phyloP scores from a whole-genome alignment of 2,113 vertebrate species.

The Hymenochirus boettgeri region DNA sequence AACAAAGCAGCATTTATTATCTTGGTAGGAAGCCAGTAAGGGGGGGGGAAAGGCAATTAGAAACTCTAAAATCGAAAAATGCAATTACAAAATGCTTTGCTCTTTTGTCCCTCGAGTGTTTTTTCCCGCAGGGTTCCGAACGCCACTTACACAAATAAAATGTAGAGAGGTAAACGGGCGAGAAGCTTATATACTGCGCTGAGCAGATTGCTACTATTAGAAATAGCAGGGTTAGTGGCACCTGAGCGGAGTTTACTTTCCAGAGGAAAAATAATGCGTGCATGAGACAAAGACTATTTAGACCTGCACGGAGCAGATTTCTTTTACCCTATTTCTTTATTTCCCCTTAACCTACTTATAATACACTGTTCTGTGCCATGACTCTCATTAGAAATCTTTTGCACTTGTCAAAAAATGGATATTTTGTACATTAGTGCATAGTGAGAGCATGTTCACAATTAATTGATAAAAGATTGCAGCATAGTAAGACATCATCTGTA shows the following conservation, averaged over 20 bases:
- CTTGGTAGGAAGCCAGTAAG: slow-evolving; percentile 24
- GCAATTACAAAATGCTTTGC: slow-evolving; percentile 27
- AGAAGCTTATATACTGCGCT: slow-evolving; percentile 23
- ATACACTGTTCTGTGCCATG: too few relatives aligned
- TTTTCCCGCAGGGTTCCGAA: background rate
- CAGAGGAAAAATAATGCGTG: background rate
- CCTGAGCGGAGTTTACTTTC: slow-evolving; percentile 11
- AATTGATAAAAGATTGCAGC: too few relatives aligned
- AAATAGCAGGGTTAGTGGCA: slow-evolving; percentile 16
- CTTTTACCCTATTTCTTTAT: background rate
- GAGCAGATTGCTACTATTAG: slow-evolving; percentile 26
- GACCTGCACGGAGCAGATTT: background rate
- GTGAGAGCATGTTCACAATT: too few relatives aligned
- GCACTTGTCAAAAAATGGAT: too few relatives aligned
- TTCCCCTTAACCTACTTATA: too few relatives aligned
- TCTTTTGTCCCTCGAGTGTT: slow-evolving; percentile 36
- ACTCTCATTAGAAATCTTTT: too few relatives aligned
- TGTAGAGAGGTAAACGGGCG: background rate
- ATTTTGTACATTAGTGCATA: too few relatives aligned
- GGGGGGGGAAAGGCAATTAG: slow-evolving; percentile 19
- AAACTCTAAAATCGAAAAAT: slow-evolving; percentile 22
- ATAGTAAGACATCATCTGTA: too few relatives aligned
- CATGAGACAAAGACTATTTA: slow-evolving; percentile 1
- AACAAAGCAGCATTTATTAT: slow-evolving; percentile 28
- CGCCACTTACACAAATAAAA: slow-evolving; percentile 38